phyloP scores from a whole-genome alignment of 2,113 vertebrate genomes.

The Tragulus kanchil region DNA sequence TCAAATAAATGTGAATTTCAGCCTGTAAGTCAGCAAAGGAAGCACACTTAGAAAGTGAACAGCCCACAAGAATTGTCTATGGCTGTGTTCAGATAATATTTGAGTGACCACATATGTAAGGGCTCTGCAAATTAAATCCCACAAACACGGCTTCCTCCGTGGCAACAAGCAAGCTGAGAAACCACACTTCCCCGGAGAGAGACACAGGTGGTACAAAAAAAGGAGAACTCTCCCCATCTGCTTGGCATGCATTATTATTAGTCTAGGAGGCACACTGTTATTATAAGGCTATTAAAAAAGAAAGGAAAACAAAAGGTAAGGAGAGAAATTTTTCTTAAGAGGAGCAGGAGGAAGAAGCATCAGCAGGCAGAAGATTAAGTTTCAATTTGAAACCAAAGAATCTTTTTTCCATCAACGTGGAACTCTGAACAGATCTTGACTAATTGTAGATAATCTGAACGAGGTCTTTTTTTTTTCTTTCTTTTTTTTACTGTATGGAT shows the following conservation, averaged over 20 bases:
- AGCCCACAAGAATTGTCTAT: background rate
- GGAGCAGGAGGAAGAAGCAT: background rate
- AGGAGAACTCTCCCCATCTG: background rate
- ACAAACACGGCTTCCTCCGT: background rate
- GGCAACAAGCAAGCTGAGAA: background rate
- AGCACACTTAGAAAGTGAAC: slow-evolving; percentile 14
- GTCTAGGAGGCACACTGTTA: background rate
- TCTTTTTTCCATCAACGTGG: slow-evolving; percentile 16
- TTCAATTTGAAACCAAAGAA: slow-evolving; percentile 58
- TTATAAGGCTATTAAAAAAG: background rate
- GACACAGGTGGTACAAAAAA: slow-evolving; percentile 61
- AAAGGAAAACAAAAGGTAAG: background rate
- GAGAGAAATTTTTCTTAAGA: background rate
- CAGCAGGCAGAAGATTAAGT: background rate
- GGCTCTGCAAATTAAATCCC: background rate
- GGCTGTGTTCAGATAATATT: background rate
- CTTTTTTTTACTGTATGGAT: slow-evolving; percentile 54
- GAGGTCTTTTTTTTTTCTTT: background rate
- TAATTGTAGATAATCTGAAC: slow-evolving; percentile 60
- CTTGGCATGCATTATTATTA: background rate
- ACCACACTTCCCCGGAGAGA: slow-evolving; percentile 11
- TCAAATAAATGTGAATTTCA: slow-evolving; percentile 35
- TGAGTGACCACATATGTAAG: background rate
- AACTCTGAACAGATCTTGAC: slow-evolving; percentile 56
- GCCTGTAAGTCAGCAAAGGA: slow-evolving; percentile 27